Evolutionary conservation across 2,888 invertebrate species (phyloP), one percentile per base, ranked within the genome.

Genomic region (Dolomedes plantarius): DNA sequence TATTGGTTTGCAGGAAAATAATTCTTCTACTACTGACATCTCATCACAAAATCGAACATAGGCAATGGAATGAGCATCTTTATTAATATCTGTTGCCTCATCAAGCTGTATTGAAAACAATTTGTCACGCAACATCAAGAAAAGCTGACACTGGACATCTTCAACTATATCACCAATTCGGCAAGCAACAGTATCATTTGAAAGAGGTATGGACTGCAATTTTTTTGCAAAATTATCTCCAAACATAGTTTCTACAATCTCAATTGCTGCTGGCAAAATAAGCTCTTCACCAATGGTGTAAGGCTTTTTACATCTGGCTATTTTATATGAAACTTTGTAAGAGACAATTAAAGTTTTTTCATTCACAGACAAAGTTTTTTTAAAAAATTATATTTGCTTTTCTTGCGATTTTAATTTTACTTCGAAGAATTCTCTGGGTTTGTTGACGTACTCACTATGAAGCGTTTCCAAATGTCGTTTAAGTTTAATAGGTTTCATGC

Each of bases 191-290:
- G 74, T 74, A 74, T 27, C 74, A 74, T 74, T 74, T 74, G 39
- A 74, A 74, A 74, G 64, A 74, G 65, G n/a, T 65, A 29, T 31
- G 1, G 28, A 65, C 65, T 65, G 65, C 65, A 65, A 31, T 65
- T 65, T 65, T 65, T 65, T 65, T 65, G 31, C 1, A 65, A 65
- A 65, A 65, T 65, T 65, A 31, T 65, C 65, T 39, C 68, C 68
- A 68, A 68, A 36, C 68, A 39, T 68, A 68, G 27, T 71, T 71
- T 71, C 71, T 71, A 46, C 71, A 71, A 29, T 71, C 71, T 64
- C 39, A 78, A 78, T 78, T 64, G 62, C 78, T 36, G 78, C 78
- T 78, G 78, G 78, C 78, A 78, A 78, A 78, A 78, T 71, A 78
- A 71, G 71, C 78, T 78, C 39, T 78, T 78, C 78, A 62, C 71